Evolutionary conservation across 2,888 invertebrate species (phyloP).

Genomic region (Heliconius cydno): DNA sequence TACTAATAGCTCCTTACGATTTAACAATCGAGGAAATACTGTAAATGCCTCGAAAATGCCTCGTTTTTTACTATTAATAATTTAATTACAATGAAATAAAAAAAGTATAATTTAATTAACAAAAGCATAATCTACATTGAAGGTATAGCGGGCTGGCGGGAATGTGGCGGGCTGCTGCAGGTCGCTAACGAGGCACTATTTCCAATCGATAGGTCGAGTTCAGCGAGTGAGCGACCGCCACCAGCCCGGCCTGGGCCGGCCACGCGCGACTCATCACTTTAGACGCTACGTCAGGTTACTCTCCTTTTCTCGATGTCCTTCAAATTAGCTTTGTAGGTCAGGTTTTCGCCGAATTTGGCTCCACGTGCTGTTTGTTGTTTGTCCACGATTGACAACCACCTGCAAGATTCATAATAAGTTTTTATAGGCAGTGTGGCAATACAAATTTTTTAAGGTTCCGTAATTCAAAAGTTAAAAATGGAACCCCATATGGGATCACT

Average conservation of each 20-base stretch:
- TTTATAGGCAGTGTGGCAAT: conserved; percentile 22
- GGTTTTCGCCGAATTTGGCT: conserved; percentile 75
- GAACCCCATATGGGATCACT: too few relatives aligned
- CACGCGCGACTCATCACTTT: conserved; percentile 81
- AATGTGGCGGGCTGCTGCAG: conserved; percentile 44
- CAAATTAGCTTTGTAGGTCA: conserved; percentile 84
- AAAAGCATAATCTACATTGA: too few relatives aligned
- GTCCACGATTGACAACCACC: conserved; percentile 59
- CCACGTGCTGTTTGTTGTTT: conserved; percentile 81
- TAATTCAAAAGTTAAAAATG: too few relatives aligned
- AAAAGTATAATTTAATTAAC: background rate
- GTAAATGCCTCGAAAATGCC: too few relatives aligned
- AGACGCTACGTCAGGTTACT: conserved; percentile 83
- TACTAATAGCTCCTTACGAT: too few relatives aligned
- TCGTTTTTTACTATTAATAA: too few relatives aligned
- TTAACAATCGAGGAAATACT: background rate
- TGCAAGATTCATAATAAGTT: conserved; percentile 51
- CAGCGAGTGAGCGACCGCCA: conserved; percentile 43
- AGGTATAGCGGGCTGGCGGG: background rate
- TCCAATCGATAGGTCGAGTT: conserved; percentile 83
- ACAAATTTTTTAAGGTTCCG: background rate
- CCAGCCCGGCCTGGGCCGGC: conserved; percentile 62
- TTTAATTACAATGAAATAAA: too few relatives aligned
- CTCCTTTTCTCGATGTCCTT: conserved; percentile 84
- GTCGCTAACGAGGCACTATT: conserved; percentile 82